phyloP scores from a whole-genome alignment of 2,797 vertebrate genomes.

The Cirrhinus molitorella region DNA sequence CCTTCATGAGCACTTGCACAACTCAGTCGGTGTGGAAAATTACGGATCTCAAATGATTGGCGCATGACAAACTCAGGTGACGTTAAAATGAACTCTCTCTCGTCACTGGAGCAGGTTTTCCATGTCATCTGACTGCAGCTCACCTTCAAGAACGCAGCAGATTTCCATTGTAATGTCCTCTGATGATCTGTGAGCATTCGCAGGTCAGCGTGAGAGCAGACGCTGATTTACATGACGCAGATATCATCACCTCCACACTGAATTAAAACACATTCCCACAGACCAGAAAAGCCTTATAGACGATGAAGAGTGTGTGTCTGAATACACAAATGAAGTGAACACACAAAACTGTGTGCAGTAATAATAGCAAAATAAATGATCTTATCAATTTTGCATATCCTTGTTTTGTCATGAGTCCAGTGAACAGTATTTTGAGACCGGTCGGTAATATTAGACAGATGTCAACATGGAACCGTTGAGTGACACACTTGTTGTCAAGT shows the following conservation, averaged over 20 bases:
- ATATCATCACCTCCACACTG: constrained; percentile 37
- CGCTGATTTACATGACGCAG: constrained; percentile 53
- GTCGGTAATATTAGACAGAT: neutral
- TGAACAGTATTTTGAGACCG: neutral
- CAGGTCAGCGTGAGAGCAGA: constrained; percentile 46
- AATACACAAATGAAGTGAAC: constrained; percentile 36
- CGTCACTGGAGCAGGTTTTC: constrained; percentile 30
- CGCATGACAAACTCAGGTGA: neutral
- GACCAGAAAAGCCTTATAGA: neutral
- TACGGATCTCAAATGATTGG: neutral
- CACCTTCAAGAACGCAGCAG: constrained; percentile 39
- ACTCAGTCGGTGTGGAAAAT: neutral
- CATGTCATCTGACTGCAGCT: constrained; percentile 15
- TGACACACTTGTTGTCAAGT: neutral
- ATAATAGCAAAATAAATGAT: neutral
- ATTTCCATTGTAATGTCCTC: constrained; percentile 61
- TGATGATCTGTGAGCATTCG: constrained; percentile 50
- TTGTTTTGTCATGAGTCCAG: neutral
- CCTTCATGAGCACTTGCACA: neutral
- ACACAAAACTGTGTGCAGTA: constrained; percentile 42
- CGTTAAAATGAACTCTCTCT: neutral
- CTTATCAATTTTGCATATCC: neutral
- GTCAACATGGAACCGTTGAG: neutral
- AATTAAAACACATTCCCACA: constrained; percentile 49
- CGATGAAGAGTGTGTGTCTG: neutral